These are phyloP conservation scores for Platygyra sinensis DNA, from an alignment of 64 coral and sea anemone species.

Conservation along the genomic window DNA sequence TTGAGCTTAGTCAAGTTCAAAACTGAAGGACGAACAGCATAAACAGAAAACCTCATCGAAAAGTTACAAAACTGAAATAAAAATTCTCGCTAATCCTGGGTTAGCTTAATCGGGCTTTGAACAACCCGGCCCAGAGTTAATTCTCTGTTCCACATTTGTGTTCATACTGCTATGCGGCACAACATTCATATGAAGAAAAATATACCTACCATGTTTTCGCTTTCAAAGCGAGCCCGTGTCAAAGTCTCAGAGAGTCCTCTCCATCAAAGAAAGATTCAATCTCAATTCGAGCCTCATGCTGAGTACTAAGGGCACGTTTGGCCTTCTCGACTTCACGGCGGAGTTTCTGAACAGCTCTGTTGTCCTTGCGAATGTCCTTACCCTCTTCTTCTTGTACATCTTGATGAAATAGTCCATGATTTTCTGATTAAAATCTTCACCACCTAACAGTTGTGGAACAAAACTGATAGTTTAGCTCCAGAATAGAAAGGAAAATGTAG, in stretches of 20 bases:
- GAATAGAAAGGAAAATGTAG: too few species aligned
- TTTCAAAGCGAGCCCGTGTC: constrained; percentile 92
- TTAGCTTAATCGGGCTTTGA: too few species aligned
- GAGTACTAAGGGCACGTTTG: constrained; percentile 93
- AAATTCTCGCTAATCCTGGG: too few species aligned
- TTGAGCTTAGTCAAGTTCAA: too few species aligned
- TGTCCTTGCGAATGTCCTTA: constrained; percentile 99
- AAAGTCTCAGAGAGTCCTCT: constrained; percentile 98
- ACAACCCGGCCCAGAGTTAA: too few species aligned
- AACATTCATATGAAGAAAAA: too few species aligned
- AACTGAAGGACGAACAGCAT: too few species aligned
- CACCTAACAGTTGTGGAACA: constrained; percentile 54
- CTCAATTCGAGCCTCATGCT: constrained; percentile 98
- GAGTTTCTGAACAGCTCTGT: constrained; percentile 98
- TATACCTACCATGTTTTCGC: constrained; percentile 83
- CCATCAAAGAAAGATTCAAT: constrained; percentile 99
- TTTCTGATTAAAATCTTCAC: constrained; percentile 99
- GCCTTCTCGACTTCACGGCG: constrained; percentile 99
- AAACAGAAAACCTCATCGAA: too few species aligned
- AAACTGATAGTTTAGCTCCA: too few species aligned
- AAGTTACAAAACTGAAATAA: too few species aligned
- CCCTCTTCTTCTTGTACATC: constrained; percentile 99
- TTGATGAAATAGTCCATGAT: constrained; percentile 99
- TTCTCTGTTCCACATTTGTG: too few species aligned
- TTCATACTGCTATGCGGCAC: too few species aligned